A percentile compares a stretch with the other conserved stretches of the same genome.
phyloP scores from a whole-genome alignment of 1,140 invertebrate species.

The Brachystomella parvula region DNA sequence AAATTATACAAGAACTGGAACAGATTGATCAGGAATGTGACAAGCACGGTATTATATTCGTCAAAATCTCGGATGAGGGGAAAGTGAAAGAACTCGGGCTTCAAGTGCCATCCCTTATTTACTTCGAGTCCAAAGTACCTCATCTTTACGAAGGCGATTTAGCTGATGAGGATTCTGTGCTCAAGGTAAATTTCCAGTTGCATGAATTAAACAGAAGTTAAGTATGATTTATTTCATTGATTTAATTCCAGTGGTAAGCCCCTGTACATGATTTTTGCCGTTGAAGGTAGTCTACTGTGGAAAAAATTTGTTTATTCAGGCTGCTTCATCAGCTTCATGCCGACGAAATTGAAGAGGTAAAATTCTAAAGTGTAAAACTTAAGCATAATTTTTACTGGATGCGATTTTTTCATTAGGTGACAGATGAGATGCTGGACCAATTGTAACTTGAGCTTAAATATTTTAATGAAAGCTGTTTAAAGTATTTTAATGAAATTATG shows the following conservation, averaged over 20 bases:
- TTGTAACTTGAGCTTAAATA: no score
- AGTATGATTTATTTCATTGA: background rate
- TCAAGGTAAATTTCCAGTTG: constrained; percentile 24
- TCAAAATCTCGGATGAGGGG: constrained; percentile 80
- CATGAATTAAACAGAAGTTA: background rate
- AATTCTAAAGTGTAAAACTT: background rate
- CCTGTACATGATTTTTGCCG: no score
- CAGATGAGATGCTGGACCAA: constrained; percentile 87
- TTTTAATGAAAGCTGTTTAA: no score
- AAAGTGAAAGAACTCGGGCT: constrained; percentile 85
- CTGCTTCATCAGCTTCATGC: constrained; percentile 41
- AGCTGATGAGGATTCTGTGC: constrained; percentile 78
- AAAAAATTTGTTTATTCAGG: constrained; percentile 42
- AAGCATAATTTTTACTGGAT: background rate
- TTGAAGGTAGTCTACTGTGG: constrained; percentile 41
- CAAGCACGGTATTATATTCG: constrained; percentile 78
- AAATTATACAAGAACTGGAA: constrained; percentile 75
- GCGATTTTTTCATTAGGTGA: constrained; percentile 47
- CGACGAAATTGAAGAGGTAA: constrained; percentile 45
- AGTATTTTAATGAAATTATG: no score
- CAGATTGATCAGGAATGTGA: constrained; percentile 92
- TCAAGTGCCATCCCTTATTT: constrained; percentile 69
- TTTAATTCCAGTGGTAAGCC: constrained; percentile 40
- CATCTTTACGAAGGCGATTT: constrained; percentile 84
- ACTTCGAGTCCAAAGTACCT: constrained; percentile 68